Evolutionary conservation across 2,888 invertebrate genomes (phyloP), one percentile per base, ranked within the genome.

Genomic region (Sipha maydis): DNA sequence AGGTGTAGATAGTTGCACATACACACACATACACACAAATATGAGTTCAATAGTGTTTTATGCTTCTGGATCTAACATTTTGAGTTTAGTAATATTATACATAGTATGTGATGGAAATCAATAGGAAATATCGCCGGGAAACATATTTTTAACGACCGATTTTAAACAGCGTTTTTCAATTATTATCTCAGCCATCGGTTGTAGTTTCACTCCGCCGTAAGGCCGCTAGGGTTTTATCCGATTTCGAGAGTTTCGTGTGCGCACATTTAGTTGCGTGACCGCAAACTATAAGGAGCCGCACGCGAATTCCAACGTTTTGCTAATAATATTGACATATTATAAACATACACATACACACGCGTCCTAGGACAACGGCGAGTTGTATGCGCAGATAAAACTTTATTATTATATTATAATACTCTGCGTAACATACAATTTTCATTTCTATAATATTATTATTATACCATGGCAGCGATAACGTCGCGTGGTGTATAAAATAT

Each of bases 231-330:
- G 19, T 19, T n/a, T 75, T 21, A 28, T n/a, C 8, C 76, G 67
- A 41, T 56, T 25, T 69, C 82, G 41, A 61, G 61, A 25, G 76
- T 38, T 38, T 71, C 54, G 56, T 56, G 79, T 71, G 71, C 17
- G 85, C 14, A 0, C 54, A 56, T 86, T 86, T 28, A 21, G 85
- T 86, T 79, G 85, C 79, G 71, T 86, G 85, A 34, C 28, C 28
- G 21, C 21, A 19, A 56, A 56, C n/a, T 67, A 56, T 19, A 21
- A 79, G 79, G 85, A 19, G 79, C 54, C 34, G 76, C 61, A 84
- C 75, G 61, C 75, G 61, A 76, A 76, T 84, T 38, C 75, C 75
- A 3, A 8, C 3, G 21, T 41, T 41, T 41, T 3, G n/a, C 56
- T 83, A 69, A 71, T 73, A 84, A 38, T 76, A 61, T 76, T 41